Base-by-base conservation (phyloP, 1,140 invertebrate species). In the Teleopsis dalmanni region DNA sequence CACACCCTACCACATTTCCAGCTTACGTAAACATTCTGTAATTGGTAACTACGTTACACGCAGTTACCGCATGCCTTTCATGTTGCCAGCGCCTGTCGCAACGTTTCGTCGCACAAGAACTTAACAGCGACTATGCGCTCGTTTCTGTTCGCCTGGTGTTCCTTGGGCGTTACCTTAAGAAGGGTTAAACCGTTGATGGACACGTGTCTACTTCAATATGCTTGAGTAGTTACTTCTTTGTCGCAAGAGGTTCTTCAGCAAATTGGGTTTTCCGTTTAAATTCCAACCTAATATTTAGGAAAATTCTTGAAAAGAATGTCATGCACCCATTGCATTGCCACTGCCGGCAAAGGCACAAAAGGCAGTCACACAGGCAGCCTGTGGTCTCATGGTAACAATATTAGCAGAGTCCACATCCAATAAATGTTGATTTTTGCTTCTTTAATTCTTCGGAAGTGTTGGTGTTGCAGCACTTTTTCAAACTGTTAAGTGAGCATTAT, bases 111-210 rank as follows among this genome's bases (percentile, higher is more conserved):
- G 34, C 19, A 3, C 16, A 27, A 27, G 34, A 7, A 22, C 23
- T 11, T 18, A 14, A 9, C 3, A 1, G 14, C 26, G 16, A 26
- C 42, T 26, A 19, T 3, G 41, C 35, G 4, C 11, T 36, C 4
- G 23, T 22, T 52, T 42, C 57, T 70, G 60, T 38, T 57, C 48
- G 57, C 66, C 66, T 70, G 52, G 50, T 63, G 41, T 53, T 57
- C 63, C 61, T 66, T 70, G 66, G 66, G 66, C 66, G 66, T 70
- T 69, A 67, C 66, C 66, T 70, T 70, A 64, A 70, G 66, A 70
- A 70, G 66, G 66, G 66, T 70, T 70, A 70, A 67, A 65, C 49
- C 54, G 53, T 52, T 68, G 64, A 68, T 68, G 65, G 65, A 68
- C 65, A 68, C 64, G 65, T 68, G 65, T 67, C 64, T 55, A 53